Evolutionary conservation across 1,140 invertebrate genomes (phyloP).

Genomic region (Limonius californicus): DNA sequence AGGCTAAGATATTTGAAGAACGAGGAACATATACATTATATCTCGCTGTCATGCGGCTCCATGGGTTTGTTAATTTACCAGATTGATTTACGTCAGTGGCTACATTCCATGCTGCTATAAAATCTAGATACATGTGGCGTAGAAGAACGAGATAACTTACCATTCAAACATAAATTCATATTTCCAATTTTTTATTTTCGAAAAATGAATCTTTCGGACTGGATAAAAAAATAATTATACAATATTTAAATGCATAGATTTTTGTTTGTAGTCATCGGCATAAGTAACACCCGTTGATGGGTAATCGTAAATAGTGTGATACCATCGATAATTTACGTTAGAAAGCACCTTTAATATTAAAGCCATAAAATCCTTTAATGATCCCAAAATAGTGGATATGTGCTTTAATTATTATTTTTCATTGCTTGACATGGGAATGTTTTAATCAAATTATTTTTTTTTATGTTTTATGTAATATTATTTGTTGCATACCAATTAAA

Average conservation of each 20-base stretch:
- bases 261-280: not conserved
- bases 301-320: not conserved
- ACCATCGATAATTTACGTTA: too few species aligned
- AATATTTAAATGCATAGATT: slow-evolving; percentile 2
- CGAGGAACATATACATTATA: slow-evolving; percentile 9
- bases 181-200: slow-evolving; percentile 28
- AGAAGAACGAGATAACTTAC: slow-evolving; percentile 25
- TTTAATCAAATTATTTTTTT: too few species aligned
- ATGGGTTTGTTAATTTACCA: slow-evolving; percentile 38
- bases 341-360: too few species aligned
- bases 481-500: too few species aligned
- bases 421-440: too few species aligned
- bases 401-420: too few species aligned
- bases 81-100: slow-evolving; percentile 42
- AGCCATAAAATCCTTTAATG: too few species aligned
- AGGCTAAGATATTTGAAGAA: slow-evolving; percentile 1
- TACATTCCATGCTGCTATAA: slow-evolving; percentile 39
- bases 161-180: slow-evolving; percentile 31
- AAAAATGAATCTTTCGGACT: not conserved
- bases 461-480: too few species aligned
- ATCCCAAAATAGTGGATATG: too few species aligned
- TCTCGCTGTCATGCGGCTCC: slow-evolving; percentile 16
- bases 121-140: slow-evolving; percentile 35
- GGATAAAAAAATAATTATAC: slow-evolving; percentile 8
- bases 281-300: not conserved